Base-by-base conservation (phyloP, 1,140 invertebrate genomes). In the Lucilia cuprina region DNA sequence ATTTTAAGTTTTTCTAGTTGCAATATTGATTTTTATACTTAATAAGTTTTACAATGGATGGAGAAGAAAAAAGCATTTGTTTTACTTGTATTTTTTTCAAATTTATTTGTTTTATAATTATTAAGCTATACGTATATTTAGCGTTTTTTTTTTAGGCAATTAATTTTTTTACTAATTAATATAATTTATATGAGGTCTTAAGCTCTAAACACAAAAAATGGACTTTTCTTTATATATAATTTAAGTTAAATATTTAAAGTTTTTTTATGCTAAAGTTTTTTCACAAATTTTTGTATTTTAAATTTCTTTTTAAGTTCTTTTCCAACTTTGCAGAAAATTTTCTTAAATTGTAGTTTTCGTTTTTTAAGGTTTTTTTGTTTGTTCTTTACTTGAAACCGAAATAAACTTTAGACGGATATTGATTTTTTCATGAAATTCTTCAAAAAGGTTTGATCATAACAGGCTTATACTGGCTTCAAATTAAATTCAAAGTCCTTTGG, bases 401-500 rank as follows among this genome's bases (percentile, higher is more conserved):
- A 89, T 90, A 90, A 90, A 90, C 89, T 90, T n/a, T 90, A 90
- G 89, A 90, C 89, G 89, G 89, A 90, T 90, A 90, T 90, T 90
- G 89, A 90, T 90, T 90, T 90, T 90, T 90, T 82, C 82, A 60
- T 82, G 21, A 8, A 82, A 70, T 19, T 49, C 50, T 80, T 74
- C 75, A 70, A 60, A 17, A 21, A 77, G 84, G n/a, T 55, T 50
- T 10, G 8, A 17, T 19, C 77, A 84, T 47, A 30, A 30, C 25
- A 30, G 25, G 25, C 25, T 30, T 30, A 30, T 30, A 3, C 3
- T 30, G 25, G 25, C 25, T 30, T 30, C 25, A 30, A 30, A 2
- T 30, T 30, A 30, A 30, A 30, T 30, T 30, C 3, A 21, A 17
- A 47, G 70, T 50, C 50, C 30, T 41, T 35, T 70, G 35, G 74